A percentile compares a stretch with the other conserved stretches of the same genome.
phyloP scores from a whole-genome alignment of 2,113 vertebrate species.

The Lamprotornis superbus region DNA sequence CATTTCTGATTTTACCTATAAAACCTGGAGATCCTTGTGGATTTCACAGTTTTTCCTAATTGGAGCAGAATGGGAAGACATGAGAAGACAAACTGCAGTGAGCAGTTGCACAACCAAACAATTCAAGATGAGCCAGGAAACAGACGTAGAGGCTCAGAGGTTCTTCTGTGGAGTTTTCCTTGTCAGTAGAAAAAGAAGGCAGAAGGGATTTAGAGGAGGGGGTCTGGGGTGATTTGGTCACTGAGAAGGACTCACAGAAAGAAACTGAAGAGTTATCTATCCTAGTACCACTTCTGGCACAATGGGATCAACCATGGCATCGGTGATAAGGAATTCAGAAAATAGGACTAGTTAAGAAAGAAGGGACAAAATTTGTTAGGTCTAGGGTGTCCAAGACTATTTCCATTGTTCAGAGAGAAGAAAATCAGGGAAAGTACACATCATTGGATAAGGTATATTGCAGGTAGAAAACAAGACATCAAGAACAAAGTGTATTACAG shows the following conservation, averaged over 20 bases:
- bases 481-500: not conserved
- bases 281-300: not conserved
- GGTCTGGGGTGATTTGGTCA: not conserved
- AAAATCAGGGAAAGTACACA: not conserved
- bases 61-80: not conserved
- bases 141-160: not conserved
- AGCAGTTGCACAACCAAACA: not conserved
- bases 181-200: not conserved
- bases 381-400: not conserved
- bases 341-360: not conserved
- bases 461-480: not conserved
- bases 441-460: not conserved
- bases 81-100: not conserved
- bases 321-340: not conserved
- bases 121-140: not conserved
- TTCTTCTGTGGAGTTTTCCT: not conserved
- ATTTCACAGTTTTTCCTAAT: not conserved
- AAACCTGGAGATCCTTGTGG: not conserved
- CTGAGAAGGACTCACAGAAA: not conserved
- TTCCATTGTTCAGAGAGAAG: not conserved
- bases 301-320: not conserved
- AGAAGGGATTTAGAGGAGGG: not conserved
- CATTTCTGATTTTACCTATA: not conserved
- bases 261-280: not conserved
- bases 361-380: not conserved